These are phyloP conservation scores for Mantis religiosa DNA, from an alignment of 2,888 invertebrate genomes.

Conservation along the genomic window DNA sequence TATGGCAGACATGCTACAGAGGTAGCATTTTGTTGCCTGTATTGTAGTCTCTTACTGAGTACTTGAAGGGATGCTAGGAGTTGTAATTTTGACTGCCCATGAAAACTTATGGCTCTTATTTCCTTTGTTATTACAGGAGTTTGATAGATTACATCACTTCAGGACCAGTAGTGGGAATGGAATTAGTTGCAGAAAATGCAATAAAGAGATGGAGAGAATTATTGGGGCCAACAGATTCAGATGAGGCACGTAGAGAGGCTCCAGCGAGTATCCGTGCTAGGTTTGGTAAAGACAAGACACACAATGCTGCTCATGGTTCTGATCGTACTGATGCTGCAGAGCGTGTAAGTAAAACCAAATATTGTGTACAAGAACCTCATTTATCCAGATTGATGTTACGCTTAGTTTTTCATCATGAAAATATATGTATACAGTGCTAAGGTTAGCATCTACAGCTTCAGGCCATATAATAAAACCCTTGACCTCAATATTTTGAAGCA, in stretches of 20 bases:
- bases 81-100: too few relatives aligned
- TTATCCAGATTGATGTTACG: too few relatives aligned
- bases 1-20: too few relatives aligned
- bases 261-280: conserved; percentile 60
- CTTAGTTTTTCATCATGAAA: too few relatives aligned
- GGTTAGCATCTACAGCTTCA: too few relatives aligned
- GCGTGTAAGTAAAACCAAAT: conserved; percentile 42
- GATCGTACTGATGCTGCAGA: conserved; percentile 52
- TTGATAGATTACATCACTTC: conserved; percentile 62
- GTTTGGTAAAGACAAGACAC: conserved; percentile 63
- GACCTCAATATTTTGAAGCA: too few relatives aligned
- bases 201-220: conserved; percentile 55
- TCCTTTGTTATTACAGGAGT: neutral
- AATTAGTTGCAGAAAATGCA: conserved; percentile 69
- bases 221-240: conserved; percentile 60
- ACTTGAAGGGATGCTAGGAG: too few relatives aligned
- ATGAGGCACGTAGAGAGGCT: conserved; percentile 50
- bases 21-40: too few relatives aligned
- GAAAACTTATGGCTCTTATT: neutral
- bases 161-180: conserved; percentile 65
- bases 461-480: too few relatives aligned
- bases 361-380: conserved; percentile 25
- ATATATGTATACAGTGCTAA: too few relatives aligned
- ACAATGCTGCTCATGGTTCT: conserved; percentile 68
- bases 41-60: too few relatives aligned